Conservation (phyloP, 2,888 invertebrate species). For the Pharmacophagus antenor region DNA sequence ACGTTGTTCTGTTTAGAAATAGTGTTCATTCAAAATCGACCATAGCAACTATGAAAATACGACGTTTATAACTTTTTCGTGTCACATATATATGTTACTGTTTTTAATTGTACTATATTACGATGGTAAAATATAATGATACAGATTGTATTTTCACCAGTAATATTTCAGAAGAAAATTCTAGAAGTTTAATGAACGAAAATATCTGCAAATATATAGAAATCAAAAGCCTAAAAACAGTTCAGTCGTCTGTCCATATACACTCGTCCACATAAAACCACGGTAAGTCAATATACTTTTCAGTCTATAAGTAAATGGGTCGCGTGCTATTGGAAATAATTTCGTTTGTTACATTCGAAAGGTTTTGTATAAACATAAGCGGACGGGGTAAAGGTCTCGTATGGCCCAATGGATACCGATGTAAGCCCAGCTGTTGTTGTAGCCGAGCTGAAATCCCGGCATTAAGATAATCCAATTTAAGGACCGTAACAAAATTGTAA, state of each 20-base stretch:
- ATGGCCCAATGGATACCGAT: conserved; percentile 6
- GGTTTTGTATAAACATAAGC: not conserved
- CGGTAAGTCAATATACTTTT: not conserved
- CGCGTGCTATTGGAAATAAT: not conserved
- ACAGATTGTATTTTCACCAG: no score
- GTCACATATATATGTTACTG: not conserved
- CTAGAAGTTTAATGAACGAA: no score
- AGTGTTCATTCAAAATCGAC: no score
- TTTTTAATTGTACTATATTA: no score
- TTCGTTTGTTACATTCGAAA: conserved; percentile 2
- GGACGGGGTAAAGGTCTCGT: conserved; percentile 2
- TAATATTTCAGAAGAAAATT: not conserved
- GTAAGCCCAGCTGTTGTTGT: conserved; percentile 3
- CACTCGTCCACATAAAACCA: not conserved
- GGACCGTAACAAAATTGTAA: conserved; percentile 5
- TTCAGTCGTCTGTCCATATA: no score
- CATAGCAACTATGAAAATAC: no score
- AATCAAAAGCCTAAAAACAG: no score
- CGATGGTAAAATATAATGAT: no score
- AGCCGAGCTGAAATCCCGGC: conserved; percentile 5
- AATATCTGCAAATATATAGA: no score
- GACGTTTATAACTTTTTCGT: no score
- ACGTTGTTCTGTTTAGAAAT: no score
- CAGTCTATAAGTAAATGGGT: not conserved
- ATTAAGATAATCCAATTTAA: conserved; percentile 12